Conservation (phyloP, 2,113 vertebrate species). For the Tapirus terrestris region DNA sequence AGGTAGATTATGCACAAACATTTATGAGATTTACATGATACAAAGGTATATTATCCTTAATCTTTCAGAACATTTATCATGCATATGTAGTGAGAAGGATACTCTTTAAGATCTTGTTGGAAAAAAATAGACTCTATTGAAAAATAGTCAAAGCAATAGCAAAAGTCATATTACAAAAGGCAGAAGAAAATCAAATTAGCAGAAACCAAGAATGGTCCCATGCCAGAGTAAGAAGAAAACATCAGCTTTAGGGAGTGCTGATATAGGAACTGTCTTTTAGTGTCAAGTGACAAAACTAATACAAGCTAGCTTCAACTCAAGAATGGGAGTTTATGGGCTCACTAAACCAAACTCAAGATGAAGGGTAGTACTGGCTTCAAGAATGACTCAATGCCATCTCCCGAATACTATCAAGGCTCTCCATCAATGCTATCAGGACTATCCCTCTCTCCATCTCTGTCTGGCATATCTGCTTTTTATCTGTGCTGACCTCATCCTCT, state of each 20-base stretch:
- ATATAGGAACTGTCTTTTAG: background rate
- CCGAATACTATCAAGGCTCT: background rate
- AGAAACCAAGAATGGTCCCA: background rate
- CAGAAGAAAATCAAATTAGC: background rate
- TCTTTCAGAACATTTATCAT: constrained; percentile 21
- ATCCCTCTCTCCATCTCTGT: background rate
- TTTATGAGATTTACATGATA: background rate
- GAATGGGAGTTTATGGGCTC: background rate
- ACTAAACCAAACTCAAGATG: background rate
- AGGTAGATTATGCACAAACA: background rate
- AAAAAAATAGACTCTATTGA: background rate
- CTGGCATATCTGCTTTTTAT: background rate
- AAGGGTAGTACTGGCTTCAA: background rate
- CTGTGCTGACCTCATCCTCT: background rate
- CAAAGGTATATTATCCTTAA: background rate
- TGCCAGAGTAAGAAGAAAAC: background rate
- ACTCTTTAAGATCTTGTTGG: background rate
- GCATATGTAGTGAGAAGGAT: background rate
- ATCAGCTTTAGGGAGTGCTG: background rate
- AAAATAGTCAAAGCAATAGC: background rate
- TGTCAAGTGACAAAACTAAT: background rate
- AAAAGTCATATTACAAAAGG: background rate
- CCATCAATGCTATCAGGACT: background rate
- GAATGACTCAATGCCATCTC: background rate
- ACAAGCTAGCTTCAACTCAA: background rate